Conservation (phyloP, 2,113 vertebrate species). For the Psephotus haematonotus region DNA sequence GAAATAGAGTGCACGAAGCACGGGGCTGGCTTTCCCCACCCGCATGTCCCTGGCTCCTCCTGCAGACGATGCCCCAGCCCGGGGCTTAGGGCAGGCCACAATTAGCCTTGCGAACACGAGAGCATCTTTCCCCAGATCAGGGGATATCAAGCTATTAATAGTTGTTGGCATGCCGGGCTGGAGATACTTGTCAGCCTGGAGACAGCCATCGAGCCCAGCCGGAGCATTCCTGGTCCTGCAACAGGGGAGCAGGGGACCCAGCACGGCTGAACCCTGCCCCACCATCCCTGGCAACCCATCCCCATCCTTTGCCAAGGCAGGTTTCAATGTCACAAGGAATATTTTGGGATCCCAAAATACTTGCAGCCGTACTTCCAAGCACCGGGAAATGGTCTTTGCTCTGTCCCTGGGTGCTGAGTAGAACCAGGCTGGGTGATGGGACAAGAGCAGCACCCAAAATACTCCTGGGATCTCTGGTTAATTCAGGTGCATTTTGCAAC, state of each 20-base stretch:
- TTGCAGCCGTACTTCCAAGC: rapidly evolving
- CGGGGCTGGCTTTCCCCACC: rapidly evolving
- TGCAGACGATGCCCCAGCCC: background rate
- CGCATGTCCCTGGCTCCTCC: background rate
- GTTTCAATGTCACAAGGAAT: background rate
- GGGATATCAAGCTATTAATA: background rate
- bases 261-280: background rate
- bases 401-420: background rate
- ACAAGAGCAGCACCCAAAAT: background rate
- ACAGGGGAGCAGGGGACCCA: background rate
- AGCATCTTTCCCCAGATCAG: background rate
- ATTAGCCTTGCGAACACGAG: background rate
- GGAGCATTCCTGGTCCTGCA: rapidly evolving
- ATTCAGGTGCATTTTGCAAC: background rate
- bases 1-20: rapidly evolving
- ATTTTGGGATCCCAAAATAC: background rate
- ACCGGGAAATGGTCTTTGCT: background rate
- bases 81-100: background rate
- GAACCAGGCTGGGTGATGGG: background rate
- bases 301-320: background rate
- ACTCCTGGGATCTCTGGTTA: background rate
- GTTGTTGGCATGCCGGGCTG: background rate
- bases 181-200: background rate
- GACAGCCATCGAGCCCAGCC: rapidly evolving
- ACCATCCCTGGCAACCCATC: background rate